phyloP scores from a whole-genome alignment of 2,797 vertebrate genomes.

The Hippopotamyrus pictus region DNA sequence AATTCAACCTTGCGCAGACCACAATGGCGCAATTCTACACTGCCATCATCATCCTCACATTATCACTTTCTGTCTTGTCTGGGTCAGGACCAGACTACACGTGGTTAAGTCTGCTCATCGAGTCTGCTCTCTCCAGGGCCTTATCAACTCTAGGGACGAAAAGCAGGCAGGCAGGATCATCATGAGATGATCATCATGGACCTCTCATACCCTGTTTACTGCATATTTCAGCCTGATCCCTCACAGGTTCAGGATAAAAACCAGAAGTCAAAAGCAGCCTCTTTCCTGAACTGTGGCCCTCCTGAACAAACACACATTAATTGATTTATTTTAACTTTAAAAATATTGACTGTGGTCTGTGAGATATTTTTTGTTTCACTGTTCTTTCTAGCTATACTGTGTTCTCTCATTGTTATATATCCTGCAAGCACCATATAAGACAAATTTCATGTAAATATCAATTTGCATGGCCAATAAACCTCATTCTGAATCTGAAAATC shows the following conservation, averaged over 20 bases:
- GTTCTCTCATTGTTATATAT: neutral
- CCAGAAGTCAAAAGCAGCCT: neutral
- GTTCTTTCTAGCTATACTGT: neutral
- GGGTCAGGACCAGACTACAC: neutral
- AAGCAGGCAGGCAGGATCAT: neutral
- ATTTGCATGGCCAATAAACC: neutral
- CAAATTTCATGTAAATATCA: neutral
- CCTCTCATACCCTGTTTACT: neutral
- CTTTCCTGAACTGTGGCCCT: neutral
- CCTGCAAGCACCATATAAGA: neutral
- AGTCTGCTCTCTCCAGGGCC: neutral
- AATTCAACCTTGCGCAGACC: neutral
- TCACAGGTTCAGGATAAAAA: neutral
- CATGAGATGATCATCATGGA: neutral
- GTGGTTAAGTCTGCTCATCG: neutral
- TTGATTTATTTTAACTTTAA: neutral
- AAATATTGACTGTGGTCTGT: neutral
- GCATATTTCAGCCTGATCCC: neutral
- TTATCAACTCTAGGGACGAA: neutral
- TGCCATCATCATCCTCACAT: neutral
- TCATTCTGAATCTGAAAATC: neutral
- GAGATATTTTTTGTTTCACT: neutral
- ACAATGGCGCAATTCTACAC: neutral
- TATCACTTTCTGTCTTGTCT: neutral
- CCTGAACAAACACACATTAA: neutral